phyloP scores from a whole-genome alignment of 2,113 vertebrate genomes.

The Eptatretus burgeri region DNA sequence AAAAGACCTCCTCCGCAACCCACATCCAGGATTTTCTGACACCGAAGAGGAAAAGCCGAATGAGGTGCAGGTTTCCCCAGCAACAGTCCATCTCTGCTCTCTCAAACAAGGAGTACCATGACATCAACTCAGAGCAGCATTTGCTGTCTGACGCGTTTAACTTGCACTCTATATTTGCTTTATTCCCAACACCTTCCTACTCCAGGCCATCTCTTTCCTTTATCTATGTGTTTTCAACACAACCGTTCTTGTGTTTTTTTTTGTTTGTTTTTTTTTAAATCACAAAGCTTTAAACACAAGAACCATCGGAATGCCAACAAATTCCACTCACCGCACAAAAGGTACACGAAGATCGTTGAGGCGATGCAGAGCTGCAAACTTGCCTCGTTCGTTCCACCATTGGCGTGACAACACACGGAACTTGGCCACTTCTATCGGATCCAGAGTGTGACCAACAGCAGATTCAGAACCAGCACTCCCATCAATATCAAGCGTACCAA shows the following conservation, averaged over 20 bases:
- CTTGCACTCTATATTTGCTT: too few relatives aligned
- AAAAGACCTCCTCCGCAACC: constrained; percentile 76
- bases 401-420: constrained; percentile 42
- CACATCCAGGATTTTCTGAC: constrained; percentile 46
- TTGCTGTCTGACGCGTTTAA: too few relatives aligned
- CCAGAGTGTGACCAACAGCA: constrained; percentile 10
- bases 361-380: constrained; percentile 45
- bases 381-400: constrained; percentile 77
- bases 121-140: too few relatives aligned
- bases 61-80: constrained; percentile 22
- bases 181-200: too few relatives aligned
- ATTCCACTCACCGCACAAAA: constrained; percentile 39
- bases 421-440: constrained; percentile 38
- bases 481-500: too few relatives aligned
- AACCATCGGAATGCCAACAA: too few relatives aligned
- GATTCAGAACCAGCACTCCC: too few relatives aligned
- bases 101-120: too few relatives aligned
- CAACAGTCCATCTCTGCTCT: constrained; percentile 49
- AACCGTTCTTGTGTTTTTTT: neutral
- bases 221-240: neutral
- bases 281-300: too few relatives aligned
- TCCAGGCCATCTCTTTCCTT: neutral
- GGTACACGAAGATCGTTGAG: constrained; percentile 84
- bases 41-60: constrained; percentile 34
- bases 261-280: too few relatives aligned